Percentiles rank a stretch among this genome's conserved stretches.
Evolutionary conservation across 2,797 vertebrate species (phyloP).

Genomic region (Brachymystax lenok): DNA sequence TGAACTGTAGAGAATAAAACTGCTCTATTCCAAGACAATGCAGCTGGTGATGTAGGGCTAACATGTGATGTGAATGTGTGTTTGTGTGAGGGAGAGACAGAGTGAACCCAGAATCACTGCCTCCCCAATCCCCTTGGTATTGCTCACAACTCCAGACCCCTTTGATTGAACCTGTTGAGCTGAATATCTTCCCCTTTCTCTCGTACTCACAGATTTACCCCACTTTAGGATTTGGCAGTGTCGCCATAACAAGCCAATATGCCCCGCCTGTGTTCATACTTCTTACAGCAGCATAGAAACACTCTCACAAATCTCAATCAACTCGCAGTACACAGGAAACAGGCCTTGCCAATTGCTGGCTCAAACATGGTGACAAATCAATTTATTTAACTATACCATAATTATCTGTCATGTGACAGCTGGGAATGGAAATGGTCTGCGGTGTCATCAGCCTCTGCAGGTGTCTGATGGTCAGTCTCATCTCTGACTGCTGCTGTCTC

Average conservation of each 20-base stretch:
- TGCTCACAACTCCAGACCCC: conserved; percentile 42
- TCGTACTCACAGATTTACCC: conserved; percentile 3
- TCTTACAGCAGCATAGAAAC: conserved; percentile 1
- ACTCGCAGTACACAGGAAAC: background rate
- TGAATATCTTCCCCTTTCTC: conserved; percentile 48
- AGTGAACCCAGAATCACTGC: background rate
- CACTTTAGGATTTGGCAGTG: conserved; percentile 12
- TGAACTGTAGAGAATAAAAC: background rate
- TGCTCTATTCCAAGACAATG: background rate
- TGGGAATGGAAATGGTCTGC: background rate
- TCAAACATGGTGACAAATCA: background rate
- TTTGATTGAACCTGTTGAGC: conserved; percentile 48
- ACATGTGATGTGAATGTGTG: background rate
- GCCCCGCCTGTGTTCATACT: conserved; percentile 3
- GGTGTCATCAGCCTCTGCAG: background rate
- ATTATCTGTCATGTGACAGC: background rate
- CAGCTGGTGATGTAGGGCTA: background rate
- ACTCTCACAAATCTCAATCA: background rate
- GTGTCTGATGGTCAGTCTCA: conserved; percentile 4
- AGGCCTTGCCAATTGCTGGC: background rate
- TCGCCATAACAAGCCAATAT: conserved; percentile 21
- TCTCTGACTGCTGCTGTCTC: too few species aligned
- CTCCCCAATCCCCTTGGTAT: background rate
- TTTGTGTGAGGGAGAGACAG: background rate
- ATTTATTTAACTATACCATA: background rate